phyloP scores from a whole-genome alignment of 2,113 vertebrate genomes.

The Sakesphorus luctuosus region DNA sequence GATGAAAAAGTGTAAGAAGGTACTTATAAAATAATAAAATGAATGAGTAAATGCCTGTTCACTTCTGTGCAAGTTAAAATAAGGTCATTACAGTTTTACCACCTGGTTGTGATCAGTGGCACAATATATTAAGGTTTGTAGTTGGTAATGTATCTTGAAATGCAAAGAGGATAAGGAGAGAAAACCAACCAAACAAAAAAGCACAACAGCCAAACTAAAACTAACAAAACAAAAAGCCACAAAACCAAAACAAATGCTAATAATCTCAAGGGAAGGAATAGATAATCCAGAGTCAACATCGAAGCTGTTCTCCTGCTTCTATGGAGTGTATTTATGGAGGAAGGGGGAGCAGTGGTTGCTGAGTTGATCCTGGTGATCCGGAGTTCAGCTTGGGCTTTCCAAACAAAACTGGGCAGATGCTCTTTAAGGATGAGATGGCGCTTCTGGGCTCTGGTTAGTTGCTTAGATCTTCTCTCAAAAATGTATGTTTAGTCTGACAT shows the following conservation, averaged over 20 bases:
- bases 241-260: not conserved
- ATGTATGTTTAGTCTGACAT: constrained; percentile 66
- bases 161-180: not conserved
- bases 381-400: not conserved
- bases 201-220: not conserved
- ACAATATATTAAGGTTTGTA: not conserved
- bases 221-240: not conserved
- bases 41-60: not conserved
- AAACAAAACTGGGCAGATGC: not conserved
- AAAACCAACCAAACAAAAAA: not conserved
- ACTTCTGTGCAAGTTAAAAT: not conserved
- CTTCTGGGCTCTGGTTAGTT: not conserved
- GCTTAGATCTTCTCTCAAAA: constrained; percentile 53
- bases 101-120: not conserved
- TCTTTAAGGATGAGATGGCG: constrained; percentile 17
- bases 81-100: not conserved
- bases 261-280: not conserved
- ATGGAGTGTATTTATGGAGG: not conserved
- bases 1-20: not conserved
- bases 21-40: not conserved
- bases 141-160: not conserved
- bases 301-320: not conserved
- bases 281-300: not conserved
- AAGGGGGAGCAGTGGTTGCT: not conserved
- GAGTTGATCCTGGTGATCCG: not conserved